Evolutionary conservation across 2,888 invertebrate genomes (phyloP).

Genomic region (Omphaloscelis lunosa): DNA sequence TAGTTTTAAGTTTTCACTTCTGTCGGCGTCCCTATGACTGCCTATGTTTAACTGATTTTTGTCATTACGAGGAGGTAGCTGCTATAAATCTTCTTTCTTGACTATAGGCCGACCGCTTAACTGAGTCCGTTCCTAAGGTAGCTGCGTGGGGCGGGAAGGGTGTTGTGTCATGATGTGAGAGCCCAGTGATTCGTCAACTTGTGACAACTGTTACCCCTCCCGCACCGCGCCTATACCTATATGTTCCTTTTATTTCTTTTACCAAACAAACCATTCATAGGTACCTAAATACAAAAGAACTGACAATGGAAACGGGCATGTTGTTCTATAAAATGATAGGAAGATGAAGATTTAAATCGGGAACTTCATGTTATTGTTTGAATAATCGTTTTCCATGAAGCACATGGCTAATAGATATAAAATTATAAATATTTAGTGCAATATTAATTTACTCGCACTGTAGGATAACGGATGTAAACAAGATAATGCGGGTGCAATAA

Average conservation of each 20-base stretch:
- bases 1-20: no score
- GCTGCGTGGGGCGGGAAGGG: no score
- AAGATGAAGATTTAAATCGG: background rate
- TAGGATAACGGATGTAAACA: slow-evolving; percentile 64
- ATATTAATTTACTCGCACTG: slow-evolving; percentile 10
- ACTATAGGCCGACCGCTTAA: no score
- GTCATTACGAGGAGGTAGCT: no score
- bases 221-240: background rate
- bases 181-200: no score
- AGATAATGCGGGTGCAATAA: slow-evolving; percentile 74
- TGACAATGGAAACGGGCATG: background rate
- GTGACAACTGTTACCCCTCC: no score
- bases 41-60: no score
- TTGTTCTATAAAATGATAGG: background rate
- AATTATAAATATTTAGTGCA: slow-evolving; percentile 20
- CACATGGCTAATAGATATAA: slow-evolving; percentile 6
- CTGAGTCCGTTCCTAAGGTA: no score
- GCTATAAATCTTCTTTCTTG: background rate
- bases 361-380: background rate
- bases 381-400: background rate
- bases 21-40: no score
- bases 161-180: no score
- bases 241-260: background rate
- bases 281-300: background rate
- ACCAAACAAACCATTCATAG: background rate